Evolutionary conservation across 64 coral and sea anemone species (phyloP), one percentile per base, ranked within the genome.

Genomic region (Catalaphyllia jardinei): DNA sequence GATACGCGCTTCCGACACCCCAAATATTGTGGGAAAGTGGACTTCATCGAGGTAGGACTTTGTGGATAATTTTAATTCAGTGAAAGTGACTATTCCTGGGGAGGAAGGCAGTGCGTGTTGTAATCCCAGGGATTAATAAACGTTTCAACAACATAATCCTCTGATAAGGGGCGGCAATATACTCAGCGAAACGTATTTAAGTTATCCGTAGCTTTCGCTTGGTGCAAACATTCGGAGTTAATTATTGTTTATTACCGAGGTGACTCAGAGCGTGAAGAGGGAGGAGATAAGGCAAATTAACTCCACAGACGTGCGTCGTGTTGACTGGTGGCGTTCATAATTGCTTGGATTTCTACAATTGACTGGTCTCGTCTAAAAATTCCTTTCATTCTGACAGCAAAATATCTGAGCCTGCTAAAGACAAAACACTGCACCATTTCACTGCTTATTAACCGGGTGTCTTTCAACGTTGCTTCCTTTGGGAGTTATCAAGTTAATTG

Each of bases 11-110:
- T 20, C n/a, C 25, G 81, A 51, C 31, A 27, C 20, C 33, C 73
- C 90, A 29, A 80, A 87, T 33, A 72, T 92, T 13, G 25, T 38
- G 30, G 90, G 90, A 79, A 76, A 79, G 61, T 92, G 90, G 90
- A 92, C 90, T 17, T 92, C 90, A 10, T 79, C 90, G 27, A 86
- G 75, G 90, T 92, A 87, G 24, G 83, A 42, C 65, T 10, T 19
- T 46, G 25, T 15, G 22, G 13, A 51, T 55, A 51, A 85, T 13
- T 71, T 85, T 85, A 49, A 25, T 71, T 11, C 10, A 19, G 24
- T 67, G 9, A 17, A 49, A 22, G 46, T 71, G 38, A 22, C 64
- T 63, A 30, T 82, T 82, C 17, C 60, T 13, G 22, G 61, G 60
- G 52, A 18, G 11, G 20, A 67, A 19, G 49, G 25, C 65, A 69